Conservation (phyloP, 2,113 vertebrate genomes). For the Nyctibius bracteatus region DNA sequence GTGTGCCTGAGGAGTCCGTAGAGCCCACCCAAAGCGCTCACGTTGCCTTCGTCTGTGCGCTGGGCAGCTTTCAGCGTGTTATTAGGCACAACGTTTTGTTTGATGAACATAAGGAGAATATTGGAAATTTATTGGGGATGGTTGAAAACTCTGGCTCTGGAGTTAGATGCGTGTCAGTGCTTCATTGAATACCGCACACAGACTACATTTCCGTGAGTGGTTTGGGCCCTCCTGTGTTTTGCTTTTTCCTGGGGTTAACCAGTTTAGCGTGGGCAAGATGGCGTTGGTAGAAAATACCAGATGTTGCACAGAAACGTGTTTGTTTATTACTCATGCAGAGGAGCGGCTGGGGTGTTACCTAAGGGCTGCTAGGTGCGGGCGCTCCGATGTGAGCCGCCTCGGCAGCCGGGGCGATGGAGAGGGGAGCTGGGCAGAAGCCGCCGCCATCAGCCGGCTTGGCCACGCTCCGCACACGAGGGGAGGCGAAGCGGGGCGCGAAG, state of each 20-base stretch:
- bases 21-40: rapidly evolving
- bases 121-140: not conserved
- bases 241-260: not conserved
- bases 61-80: rapidly evolving
- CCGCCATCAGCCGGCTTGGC: not conserved
- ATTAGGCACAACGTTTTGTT: not conserved
- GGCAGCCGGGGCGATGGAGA: rapidly evolving
- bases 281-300: not conserved
- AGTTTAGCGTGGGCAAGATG: rapidly evolving
- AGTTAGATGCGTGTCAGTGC: rapidly evolving
- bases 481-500: not conserved
- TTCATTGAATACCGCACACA: rapidly evolving
- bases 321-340: rapidly evolving
- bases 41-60: rapidly evolving
- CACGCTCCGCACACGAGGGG: not conserved
- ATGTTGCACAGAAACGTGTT: not conserved
- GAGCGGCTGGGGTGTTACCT: rapidly evolving
- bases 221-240: not conserved
- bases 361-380: not conserved
- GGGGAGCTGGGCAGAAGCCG: not conserved
- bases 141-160: not conserved
- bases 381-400: rapidly evolving
- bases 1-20: rapidly evolving
- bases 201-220: rapidly evolving
- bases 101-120: rapidly evolving